Percentiles rank a stretch among this genome's conserved stretches.
These are phyloP conservation scores for Coreius guichenoti DNA, from an alignment of 2,797 vertebrate genomes.

Conservation along the genomic window DNA sequence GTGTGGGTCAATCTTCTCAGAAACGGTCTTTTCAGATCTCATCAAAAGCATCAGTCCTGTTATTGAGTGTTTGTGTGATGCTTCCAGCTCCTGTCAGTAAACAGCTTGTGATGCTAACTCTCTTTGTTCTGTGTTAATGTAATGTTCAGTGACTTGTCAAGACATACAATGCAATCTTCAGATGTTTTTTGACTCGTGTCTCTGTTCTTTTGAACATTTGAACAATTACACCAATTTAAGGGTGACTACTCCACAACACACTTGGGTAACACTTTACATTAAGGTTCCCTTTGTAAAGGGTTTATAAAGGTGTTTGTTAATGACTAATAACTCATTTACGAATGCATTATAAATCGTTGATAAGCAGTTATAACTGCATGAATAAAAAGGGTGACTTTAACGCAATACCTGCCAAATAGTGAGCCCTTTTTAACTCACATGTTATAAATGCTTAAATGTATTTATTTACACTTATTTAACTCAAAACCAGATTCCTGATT, in stretches of 20 bases:
- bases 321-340: no score
- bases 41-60: conserved; percentile 29
- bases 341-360: no score
- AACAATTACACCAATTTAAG: not conserved
- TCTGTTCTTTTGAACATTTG: not conserved
- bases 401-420: no score
- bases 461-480: no score
- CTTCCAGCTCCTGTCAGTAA: conserved; percentile 11
- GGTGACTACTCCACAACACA: not conserved
- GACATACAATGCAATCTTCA: not conserved
- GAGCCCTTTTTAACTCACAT: no score
- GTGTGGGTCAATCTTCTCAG: not conserved
- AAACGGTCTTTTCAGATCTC: not conserved
- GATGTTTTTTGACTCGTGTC: not conserved
- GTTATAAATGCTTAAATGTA: no score
- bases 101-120: conserved; percentile 6
- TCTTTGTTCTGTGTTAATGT: conserved; percentile 28
- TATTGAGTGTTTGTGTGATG: conserved; percentile 1
- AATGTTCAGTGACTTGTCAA: conserved; percentile 25
- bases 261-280: no score
- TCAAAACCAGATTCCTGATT: no score
- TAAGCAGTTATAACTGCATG: no score
- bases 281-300: no score
- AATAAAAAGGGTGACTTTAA: no score
- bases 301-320: no score